Evolutionary conservation across 2,888 invertebrate genomes (phyloP), one percentile per base, ranked within the genome.

Genomic region (Platerodrilus igneus): DNA sequence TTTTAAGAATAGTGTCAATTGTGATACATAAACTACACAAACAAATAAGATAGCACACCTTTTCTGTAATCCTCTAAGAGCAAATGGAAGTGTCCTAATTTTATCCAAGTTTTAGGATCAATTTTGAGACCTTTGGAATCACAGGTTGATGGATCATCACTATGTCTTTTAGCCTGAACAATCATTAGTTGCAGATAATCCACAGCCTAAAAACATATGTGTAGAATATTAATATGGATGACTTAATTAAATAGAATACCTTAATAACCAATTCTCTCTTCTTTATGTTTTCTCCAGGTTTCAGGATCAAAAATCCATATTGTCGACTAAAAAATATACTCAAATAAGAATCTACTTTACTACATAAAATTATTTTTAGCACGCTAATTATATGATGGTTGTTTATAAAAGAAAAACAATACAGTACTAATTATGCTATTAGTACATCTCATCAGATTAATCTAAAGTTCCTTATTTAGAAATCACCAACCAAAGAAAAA

Each of bases 21-120:
- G n/a, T n/a, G n/a, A n/a, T n/a, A n/a, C n/a, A n/a, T n/a, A n/a
- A n/a, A n/a, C n/a, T n/a, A n/a, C 14, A 21, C 19, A 33, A 33
- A 32, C 7, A 21, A 48, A 42, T 32, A 77, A 63, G n/a, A n/a
- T n/a, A 33, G 17, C 16, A 55, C 74, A 95, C 96, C 94, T 86
- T 95, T 94, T 17, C 85, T 77, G 74, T 87, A 95, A 63, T 97
- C 92, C 67, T 92, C 92, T 10, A 95, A 72, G 2, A 97, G 74
- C 18, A 97, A 76, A 70, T 95, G 91, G 59, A 96, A 86, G 72
- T 97, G 96, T 2, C 97, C 97, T 36, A 97, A 72, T 71, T 94
- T 92, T 62, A 93, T 91, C 69, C 87, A 95, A 2, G 94, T 89
- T 66, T 88, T 85, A 1, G 90, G 86, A 68, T 92, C 88, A 51